Percentiles rank a stretch among this genome's conserved stretches.
phyloP scores from a whole-genome alignment of 2,797 vertebrate genomes.

The Syncerus caffer region DNA sequence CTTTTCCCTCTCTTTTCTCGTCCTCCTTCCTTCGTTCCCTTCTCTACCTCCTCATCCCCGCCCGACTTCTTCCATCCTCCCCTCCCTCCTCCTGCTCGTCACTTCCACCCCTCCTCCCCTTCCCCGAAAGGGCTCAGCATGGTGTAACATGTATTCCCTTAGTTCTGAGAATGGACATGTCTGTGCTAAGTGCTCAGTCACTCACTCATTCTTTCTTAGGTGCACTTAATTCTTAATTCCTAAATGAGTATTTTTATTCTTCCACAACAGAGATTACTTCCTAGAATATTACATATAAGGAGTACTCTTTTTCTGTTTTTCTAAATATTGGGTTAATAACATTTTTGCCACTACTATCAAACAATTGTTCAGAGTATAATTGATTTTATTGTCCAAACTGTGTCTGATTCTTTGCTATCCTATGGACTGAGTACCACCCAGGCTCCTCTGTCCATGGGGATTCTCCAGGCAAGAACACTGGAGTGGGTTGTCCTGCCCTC shows the following conservation, averaged over 20 bases:
- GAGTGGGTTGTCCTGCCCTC: neutral
- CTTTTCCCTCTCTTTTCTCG: neutral
- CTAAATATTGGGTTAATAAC: too few species aligned
- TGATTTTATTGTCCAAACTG: too few species aligned
- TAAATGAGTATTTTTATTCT: too few species aligned
- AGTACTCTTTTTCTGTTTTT: too few species aligned
- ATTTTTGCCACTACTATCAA: too few species aligned
- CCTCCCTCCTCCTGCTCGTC: fast-evolving
- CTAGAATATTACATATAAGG: too few species aligned
- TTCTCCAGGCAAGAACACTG: neutral
- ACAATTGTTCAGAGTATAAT: too few species aligned
- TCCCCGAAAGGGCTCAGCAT: neutral
- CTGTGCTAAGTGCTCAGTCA: neutral
- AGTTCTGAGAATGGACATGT: neutral
- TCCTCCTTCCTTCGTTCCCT: neutral
- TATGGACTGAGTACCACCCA: neutral
- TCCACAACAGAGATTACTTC: too few species aligned
- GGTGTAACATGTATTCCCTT: neutral
- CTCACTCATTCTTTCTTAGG: too few species aligned
- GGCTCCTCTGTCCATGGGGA: neutral
- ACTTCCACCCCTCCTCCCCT: fast-evolving
- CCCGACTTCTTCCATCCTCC: fast-evolving
- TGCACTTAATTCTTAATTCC: too few species aligned
- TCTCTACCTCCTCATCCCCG: neutral
- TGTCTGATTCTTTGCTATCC: neutral